A percentile compares a stretch with the other conserved stretches of the same genome.
Evolutionary conservation across 1,140 invertebrate genomes (phyloP).

Genomic region (Odontomachus brunneus): DNA sequence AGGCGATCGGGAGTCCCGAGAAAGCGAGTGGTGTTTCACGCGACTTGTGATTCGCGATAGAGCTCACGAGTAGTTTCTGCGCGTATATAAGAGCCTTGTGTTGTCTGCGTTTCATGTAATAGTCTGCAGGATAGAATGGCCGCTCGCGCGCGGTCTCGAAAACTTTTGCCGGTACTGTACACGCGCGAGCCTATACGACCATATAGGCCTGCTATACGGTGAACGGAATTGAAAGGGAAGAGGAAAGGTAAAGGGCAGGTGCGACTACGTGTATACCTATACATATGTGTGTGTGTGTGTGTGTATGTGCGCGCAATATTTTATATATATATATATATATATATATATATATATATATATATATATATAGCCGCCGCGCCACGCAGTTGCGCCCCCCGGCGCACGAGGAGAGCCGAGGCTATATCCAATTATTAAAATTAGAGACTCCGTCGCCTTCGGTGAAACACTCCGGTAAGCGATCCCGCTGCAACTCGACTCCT

Average conservation of each 20-base stretch:
- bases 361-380: constrained; percentile 57
- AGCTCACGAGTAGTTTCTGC: no score
- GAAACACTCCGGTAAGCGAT: constrained; percentile 73
- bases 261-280: constrained; percentile 41
- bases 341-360: no score
- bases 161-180: constrained; percentile 53
- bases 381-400: constrained; percentile 62
- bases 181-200: neutral
- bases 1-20: no score
- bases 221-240: constrained; percentile 65
- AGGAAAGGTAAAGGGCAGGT: constrained; percentile 71
- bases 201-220: constrained; percentile 56
- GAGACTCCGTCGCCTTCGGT: constrained; percentile 79
- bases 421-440: constrained; percentile 83
- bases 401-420: constrained; percentile 70
- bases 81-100: no score
- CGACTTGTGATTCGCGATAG: no score
- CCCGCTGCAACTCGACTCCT: constrained; percentile 52
- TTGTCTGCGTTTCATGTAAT: no score
- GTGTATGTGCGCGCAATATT: no score
- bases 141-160: neutral
- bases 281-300: no score
- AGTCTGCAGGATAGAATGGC: no score
- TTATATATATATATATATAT: no score
- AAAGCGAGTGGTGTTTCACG: no score